Percentiles rank a stretch among this genome's conserved stretches.
phyloP scores from a whole-genome alignment of 53 echinoderm and acorn worm species.

The Antedon mediterranea region DNA sequence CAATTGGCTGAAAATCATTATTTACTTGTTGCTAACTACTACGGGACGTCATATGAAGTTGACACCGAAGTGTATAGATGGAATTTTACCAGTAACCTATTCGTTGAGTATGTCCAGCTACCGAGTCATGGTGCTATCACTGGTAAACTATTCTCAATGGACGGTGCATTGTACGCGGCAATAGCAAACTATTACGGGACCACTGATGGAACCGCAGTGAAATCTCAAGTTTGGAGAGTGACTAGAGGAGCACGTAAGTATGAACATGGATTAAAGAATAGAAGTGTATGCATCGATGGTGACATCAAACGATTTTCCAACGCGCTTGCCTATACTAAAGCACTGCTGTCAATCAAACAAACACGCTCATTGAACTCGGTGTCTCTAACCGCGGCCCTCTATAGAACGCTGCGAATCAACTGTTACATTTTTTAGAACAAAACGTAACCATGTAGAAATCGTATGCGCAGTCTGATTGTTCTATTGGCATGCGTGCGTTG shows the following conservation, averaged over 20 bases:
- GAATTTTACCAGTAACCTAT: background rate
- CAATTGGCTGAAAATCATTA: slow-evolving; percentile 26
- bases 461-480: no score
- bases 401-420: no score
- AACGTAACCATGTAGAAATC: no score
- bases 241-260: slow-evolving; percentile 30
- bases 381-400: no score
- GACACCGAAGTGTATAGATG: slow-evolving; percentile 21
- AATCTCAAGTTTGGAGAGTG: slow-evolving; percentile 37
- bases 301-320: background rate
- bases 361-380: no score
- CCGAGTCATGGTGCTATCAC: slow-evolving; percentile 26
- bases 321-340: no score
- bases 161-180: slow-evolving; percentile 36
- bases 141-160: slow-evolving; percentile 41
- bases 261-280: background rate
- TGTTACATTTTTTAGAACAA: no score
- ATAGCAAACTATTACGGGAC: slow-evolving; percentile 15
- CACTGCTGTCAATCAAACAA: no score
- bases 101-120: slow-evolving; percentile 25
- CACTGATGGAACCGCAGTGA: background rate
- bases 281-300: background rate
- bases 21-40: slow-evolving; percentile 31
- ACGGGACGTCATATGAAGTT: slow-evolving; percentile 13
- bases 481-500: no score